phyloP scores from a whole-genome alignment of 2,113 vertebrate species.

The Hippocampus zosterae region DNA sequence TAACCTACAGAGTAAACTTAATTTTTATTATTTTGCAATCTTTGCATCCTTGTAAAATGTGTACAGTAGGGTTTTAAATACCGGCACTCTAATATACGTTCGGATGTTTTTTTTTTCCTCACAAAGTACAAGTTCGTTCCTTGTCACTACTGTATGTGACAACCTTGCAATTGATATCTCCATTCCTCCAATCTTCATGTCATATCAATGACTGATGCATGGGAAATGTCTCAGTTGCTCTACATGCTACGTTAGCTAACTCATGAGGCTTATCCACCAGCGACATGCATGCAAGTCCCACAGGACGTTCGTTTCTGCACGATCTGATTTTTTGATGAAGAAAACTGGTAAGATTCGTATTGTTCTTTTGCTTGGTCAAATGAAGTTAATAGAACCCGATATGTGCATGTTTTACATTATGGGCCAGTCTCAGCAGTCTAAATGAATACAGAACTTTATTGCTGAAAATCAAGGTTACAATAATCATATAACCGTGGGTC shows the following conservation, averaged over 20 bases:
- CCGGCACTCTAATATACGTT: no score
- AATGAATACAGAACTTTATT: not conserved
- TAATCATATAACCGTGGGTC: not conserved
- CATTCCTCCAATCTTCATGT: slow-evolving; percentile 28
- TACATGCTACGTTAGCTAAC: slow-evolving; percentile 52
- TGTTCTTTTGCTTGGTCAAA: not conserved
- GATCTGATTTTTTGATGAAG: slow-evolving; percentile 6
- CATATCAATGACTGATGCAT: slow-evolving; percentile 53
- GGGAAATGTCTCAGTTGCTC: slow-evolving; percentile 30
- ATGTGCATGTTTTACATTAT: not conserved
- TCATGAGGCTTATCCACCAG: slow-evolving; percentile 33
- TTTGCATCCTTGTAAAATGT: not conserved
- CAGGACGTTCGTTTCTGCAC: slow-evolving; percentile 34
- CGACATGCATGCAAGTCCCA: slow-evolving; percentile 15
- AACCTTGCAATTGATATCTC: slow-evolving; percentile 59
- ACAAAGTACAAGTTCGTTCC: not conserved
- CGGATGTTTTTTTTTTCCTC: no score
- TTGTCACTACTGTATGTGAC: slow-evolving; percentile 30
- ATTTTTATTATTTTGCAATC: not conserved
- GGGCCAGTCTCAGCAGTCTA: no score
- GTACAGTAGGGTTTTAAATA: no score
- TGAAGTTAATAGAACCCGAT: not conserved
- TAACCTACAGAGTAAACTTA: no score
- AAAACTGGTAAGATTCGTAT: not conserved
- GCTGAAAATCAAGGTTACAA: not conserved